phyloP scores from a whole-genome alignment of 2,113 vertebrate species.

The Triplophysa rosa region DNA sequence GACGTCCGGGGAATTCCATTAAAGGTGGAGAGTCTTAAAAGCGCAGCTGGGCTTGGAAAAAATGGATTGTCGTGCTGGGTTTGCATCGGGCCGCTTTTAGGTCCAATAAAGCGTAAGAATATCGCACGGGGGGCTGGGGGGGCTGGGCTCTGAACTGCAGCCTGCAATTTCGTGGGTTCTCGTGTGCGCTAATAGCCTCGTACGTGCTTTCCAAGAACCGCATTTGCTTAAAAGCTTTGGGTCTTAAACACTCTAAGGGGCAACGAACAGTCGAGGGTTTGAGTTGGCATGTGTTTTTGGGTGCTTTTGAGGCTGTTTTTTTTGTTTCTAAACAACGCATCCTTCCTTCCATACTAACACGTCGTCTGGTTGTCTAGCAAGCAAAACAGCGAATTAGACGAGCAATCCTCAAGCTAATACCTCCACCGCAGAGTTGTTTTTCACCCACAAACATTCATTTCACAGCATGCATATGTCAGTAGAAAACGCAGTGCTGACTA shows the following conservation, averaged over 20 bases:
- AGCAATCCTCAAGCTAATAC: conserved; percentile 36
- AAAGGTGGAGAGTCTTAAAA: conserved; percentile 32
- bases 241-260: background rate
- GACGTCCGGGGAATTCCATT: conserved; percentile 36
- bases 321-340: background rate
- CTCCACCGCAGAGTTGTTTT: conserved; percentile 30
- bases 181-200: conserved; percentile 11
- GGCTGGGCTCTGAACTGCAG: background rate
- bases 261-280: background rate
- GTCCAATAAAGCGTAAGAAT: conserved; percentile 35
- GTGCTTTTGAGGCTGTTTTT: background rate
- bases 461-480: conserved; percentile 43
- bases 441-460: conserved; percentile 40
- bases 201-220: background rate
- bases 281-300: background rate
- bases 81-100: background rate
- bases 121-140: background rate
- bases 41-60: conserved; percentile 29
- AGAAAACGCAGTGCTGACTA: conserved; percentile 26
- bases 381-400: conserved; percentile 7
- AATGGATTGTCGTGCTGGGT: conserved; percentile 26
- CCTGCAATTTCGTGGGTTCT: conserved; percentile 19
- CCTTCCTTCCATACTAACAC: background rate
- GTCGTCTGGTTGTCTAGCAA: background rate
- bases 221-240: conserved; percentile 26